These are phyloP conservation scores for Scaptodrosophila latifasciaeformis DNA, from an alignment of 2,888 invertebrate species.

Conservation along the genomic window DNA sequence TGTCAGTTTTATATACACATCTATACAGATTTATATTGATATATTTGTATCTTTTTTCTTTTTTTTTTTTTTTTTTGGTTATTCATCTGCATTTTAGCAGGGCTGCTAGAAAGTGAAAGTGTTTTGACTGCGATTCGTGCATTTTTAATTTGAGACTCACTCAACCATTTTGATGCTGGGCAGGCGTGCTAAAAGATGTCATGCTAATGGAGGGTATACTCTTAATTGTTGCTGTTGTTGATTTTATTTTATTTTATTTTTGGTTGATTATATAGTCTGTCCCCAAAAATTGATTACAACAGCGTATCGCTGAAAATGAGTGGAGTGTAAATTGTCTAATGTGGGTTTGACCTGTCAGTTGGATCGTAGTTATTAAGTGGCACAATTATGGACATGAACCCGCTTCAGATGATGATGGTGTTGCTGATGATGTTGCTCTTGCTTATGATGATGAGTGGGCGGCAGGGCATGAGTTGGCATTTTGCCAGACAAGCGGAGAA, in stretches of 20 bases:
- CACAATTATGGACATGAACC: too few relatives aligned
- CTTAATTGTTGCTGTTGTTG: too few relatives aligned
- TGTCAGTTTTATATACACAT: conserved; percentile 18
- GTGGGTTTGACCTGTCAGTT: not conserved
- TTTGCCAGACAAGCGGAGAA: too few relatives aligned
- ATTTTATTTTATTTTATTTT: not conserved
- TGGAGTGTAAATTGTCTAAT: too few relatives aligned
- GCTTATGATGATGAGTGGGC: too few relatives aligned
- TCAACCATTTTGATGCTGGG: conserved; percentile 26
- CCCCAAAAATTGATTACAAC: conserved; percentile 30
- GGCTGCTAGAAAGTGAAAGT: conserved; percentile 54
- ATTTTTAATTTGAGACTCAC: conserved; percentile 57
- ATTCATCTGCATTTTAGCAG: conserved; percentile 50
- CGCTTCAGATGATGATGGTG: too few relatives aligned
- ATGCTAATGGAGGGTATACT: conserved; percentile 35
- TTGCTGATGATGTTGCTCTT: too few relatives aligned
- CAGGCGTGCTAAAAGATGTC: conserved; percentile 19
- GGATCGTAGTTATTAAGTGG: too few relatives aligned
- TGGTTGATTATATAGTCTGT: not conserved
- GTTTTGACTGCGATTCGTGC: conserved; percentile 53
- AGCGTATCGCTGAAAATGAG: too few relatives aligned
- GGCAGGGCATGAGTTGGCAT: too few relatives aligned
- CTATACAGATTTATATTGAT: not conserved
- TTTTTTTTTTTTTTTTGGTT: too few relatives aligned
- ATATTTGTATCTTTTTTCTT: not conserved